A percentile compares a stretch with the other conserved stretches of the same genome.
phyloP scores from a whole-genome alignment of 2,888 invertebrate species.

The Chaetoderma sp. region DNA sequence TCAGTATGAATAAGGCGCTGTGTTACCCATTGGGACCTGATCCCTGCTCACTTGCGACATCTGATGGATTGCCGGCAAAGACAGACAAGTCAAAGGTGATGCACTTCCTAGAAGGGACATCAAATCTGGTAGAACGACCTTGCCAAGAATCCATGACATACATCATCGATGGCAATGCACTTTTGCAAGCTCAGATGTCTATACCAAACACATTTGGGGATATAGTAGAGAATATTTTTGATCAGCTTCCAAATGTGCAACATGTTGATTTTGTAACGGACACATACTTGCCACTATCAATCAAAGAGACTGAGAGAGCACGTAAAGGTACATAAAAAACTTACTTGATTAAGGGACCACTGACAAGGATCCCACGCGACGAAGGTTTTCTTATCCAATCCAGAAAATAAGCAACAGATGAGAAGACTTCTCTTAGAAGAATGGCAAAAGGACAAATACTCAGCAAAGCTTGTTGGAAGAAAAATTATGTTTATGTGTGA shows the following conservation, averaged over 20 bases:
- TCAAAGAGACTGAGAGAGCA: background rate
- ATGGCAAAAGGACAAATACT: background rate
- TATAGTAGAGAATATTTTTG: background rate
- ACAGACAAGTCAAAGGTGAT: conserved; percentile 8
- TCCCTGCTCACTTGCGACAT: conserved; percentile 9
- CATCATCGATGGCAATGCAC: background rate
- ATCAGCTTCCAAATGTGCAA: background rate
- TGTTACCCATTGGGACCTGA: background rate
- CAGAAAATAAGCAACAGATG: background rate
- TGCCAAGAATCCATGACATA: background rate
- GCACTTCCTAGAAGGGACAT: background rate
- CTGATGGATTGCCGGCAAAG: conserved; percentile 11
- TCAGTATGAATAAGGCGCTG: conserved; percentile 3
- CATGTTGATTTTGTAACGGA: conserved; percentile 7
- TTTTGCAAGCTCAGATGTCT: background rate
- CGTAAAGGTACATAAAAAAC: background rate
- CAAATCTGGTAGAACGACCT: conserved; percentile 3
- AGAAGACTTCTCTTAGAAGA: background rate
- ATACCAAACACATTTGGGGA: background rate
- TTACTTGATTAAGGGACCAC: background rate
- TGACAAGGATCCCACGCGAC: background rate
- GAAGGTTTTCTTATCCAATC: background rate
- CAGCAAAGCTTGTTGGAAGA: background rate
- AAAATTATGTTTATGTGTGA: background rate
- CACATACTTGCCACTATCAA: background rate